Conservation (phyloP, 2,888 invertebrate species). For the Tryphoninae sp. region DNA sequence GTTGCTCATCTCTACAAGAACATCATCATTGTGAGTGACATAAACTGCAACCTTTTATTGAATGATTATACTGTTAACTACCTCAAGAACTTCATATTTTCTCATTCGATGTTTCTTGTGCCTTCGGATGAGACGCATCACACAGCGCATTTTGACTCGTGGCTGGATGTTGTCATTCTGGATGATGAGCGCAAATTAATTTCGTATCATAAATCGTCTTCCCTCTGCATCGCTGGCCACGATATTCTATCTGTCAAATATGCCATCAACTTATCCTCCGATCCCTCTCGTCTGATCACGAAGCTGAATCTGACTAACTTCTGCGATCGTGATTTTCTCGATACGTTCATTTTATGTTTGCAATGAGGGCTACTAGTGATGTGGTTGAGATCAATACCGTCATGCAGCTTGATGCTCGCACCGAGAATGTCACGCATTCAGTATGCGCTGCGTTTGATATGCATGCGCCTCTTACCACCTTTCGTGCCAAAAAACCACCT, state of each 20-base stretch:
- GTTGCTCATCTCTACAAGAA: too few relatives aligned
- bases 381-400: too few relatives aligned
- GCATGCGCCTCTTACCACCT: neutral
- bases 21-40: too few relatives aligned
- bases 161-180: too few relatives aligned
- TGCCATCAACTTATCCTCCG: neutral
- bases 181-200: too few relatives aligned
- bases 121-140: too few relatives aligned
- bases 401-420: neutral
- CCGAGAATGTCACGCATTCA: neutral
- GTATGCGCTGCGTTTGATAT: neutral
- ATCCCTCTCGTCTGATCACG: neutral
- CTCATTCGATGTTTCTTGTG: too few relatives aligned
- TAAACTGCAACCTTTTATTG: too few relatives aligned
- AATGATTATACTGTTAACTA: too few relatives aligned
- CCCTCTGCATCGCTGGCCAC: conserved; percentile 23
- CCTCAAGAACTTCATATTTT: too few relatives aligned
- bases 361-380: too few relatives aligned
- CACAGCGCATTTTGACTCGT: too few relatives aligned
- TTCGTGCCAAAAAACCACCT: neutral
- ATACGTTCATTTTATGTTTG: neutral
- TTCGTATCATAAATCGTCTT: neutral
- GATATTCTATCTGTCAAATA: neutral
- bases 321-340: neutral
- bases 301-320: neutral